Evolutionary conservation across 2,888 invertebrate genomes (phyloP).

Genomic region (Strigamia crassipes): DNA sequence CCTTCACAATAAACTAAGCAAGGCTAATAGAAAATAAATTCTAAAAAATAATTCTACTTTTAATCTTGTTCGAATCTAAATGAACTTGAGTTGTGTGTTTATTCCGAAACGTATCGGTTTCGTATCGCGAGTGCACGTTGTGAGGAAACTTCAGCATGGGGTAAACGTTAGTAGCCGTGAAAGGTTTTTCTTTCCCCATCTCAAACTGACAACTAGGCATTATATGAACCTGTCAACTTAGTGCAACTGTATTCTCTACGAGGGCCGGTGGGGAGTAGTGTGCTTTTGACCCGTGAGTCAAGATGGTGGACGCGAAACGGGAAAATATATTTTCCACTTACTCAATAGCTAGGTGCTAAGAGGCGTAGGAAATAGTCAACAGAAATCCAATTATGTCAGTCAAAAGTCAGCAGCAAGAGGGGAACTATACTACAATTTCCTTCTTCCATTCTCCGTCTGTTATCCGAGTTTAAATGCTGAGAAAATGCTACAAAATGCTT

Average conservation of each 20-base stretch:
- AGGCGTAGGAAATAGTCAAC: constrained; percentile 46
- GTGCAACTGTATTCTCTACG: constrained; percentile 32
- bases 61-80: background rate
- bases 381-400: constrained; percentile 47
- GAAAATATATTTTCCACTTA: constrained; percentile 39
- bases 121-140: background rate
- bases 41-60: too few relatives aligned
- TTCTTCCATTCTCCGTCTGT: background rate
- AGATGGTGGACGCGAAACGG: constrained; percentile 4
- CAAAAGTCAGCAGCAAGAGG: constrained; percentile 33
- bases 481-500: background rate
- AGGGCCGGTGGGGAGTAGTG: background rate
- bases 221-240: constrained; percentile 40
- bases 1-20: background rate
- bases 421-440: background rate
- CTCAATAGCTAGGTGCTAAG: constrained; percentile 37
- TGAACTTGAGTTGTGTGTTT: background rate
- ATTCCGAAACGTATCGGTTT: background rate
- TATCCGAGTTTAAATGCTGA: background rate
- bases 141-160: background rate
- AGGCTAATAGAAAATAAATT: background rate
- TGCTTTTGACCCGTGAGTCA: constrained; percentile 33
- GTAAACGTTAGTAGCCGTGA: constrained; percentile 7
- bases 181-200: constrained; percentile 13
- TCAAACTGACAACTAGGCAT: constrained; percentile 38